Base-by-base conservation (phyloP, 2,113 vertebrate genomes). In the Mustela lutreola region DNA sequence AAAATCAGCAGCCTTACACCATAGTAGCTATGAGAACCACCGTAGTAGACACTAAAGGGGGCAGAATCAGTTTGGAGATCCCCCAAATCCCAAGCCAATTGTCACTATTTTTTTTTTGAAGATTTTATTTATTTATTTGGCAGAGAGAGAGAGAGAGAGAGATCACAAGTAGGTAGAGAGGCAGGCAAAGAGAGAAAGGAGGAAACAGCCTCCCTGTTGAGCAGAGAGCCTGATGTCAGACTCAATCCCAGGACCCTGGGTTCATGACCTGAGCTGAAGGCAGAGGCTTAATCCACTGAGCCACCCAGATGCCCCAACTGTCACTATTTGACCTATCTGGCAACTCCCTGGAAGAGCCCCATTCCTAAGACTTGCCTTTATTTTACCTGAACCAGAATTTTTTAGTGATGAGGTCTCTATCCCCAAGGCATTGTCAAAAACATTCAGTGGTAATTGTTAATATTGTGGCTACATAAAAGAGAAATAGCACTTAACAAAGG, bases 391-490 rank as follows among this genome's bases (percentile, higher is more conserved):
- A n/a, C 90, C 22, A 83, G 60, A 65, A 58, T 92, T 94, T 62
- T 19, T 75, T 15, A 48, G 28, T 39, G 18, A 96, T 15, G 39
- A 75, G 6, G 80, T 10, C 2, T 91, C 62, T 81, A 31, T 75
- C 48, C n/a, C 21, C 11, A 90, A 42, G 56, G 39, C 33, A 75
- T 60, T 97, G 50, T 83, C 53, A 91, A 86, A 97, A 95, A 75
- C 0, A 73, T 60, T 89, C 65, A 53, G 50, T 39, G 18, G 45
- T 48, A 95, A 82, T 33, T 89, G 28, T 71, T 81, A 94, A 86
- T 24, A 78, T 60, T 10, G 22, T 22, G 91, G 28, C 31, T 82
- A 50, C 62, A 11, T 73, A 85, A 76, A 48, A 48, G 3, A 76
- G 73, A 76, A 45, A 45, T 76, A 76, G 14, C 42, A 76, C 12